Conservation (phyloP, 2,797 vertebrate species). For the Phaenicophaeus curvirostris region DNA sequence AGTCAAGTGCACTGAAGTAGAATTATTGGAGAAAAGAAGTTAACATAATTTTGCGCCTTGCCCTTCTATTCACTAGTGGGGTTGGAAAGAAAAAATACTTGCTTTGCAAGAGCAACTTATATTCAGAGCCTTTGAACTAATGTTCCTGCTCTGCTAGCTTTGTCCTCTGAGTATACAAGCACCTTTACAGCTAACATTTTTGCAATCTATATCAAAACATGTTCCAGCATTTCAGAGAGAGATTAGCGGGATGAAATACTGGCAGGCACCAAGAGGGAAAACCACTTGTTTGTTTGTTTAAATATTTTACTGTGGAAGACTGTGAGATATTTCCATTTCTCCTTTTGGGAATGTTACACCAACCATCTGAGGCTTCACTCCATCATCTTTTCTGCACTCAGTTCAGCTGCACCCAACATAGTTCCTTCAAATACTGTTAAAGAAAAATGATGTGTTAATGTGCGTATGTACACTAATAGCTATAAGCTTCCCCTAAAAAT, state of each 20-base stretch:
- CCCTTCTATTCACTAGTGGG: background rate
- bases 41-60: background rate
- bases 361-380: background rate
- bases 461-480: background rate
- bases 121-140: constrained; percentile 37
- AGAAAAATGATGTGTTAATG: background rate
- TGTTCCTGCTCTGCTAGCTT: background rate
- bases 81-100: background rate
- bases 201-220: constrained; percentile 64
- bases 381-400: background rate
- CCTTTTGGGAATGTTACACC: background rate
- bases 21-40: constrained; percentile 1
- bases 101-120: constrained; percentile 25
- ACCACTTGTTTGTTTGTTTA: constrained; percentile 65
- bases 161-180: constrained; percentile 37
- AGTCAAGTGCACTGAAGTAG: background rate
- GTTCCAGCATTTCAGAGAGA: constrained; percentile 63
- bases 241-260: constrained; percentile 62
- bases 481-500: background rate
- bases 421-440: background rate
- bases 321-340: constrained; percentile 19
- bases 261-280: constrained; percentile 39
- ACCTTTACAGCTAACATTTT: constrained; percentile 40
- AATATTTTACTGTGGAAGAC: constrained; percentile 63
- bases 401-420: background rate